A percentile compares a stretch with the other conserved stretches of the same genome.
These are phyloP conservation scores for Idaea aversata DNA, from an alignment of 2,888 invertebrate genomes.

Conservation along the genomic window DNA sequence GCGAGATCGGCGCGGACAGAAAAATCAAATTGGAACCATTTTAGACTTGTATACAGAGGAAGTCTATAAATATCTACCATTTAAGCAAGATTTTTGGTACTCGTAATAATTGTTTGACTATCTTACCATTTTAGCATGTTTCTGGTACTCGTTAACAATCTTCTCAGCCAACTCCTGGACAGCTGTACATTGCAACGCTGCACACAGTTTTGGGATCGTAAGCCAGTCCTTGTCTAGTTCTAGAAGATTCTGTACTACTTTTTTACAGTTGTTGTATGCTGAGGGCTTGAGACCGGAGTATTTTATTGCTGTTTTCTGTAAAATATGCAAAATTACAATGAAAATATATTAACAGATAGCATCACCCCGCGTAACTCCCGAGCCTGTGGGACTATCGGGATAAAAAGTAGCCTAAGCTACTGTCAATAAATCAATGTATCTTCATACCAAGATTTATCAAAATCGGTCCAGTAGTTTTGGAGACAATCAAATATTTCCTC, in stretches of 20 bases:
- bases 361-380: too few species aligned
- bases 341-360: neutral
- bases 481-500: too few species aligned
- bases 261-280: constrained; percentile 76
- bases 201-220: constrained; percentile 79
- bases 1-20: too few species aligned
- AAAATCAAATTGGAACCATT: too few species aligned
- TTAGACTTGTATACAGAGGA: too few species aligned
- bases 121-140: constrained; percentile 60
- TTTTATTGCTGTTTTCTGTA: constrained; percentile 79
- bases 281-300: constrained; percentile 79
- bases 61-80: too few species aligned
- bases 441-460: too few species aligned
- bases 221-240: constrained; percentile 75
- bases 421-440: too few species aligned
- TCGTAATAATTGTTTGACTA: neutral
- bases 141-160: constrained; percentile 76
- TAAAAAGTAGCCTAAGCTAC: too few species aligned
- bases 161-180: constrained; percentile 73
- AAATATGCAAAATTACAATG: neutral
- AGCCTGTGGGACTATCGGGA: too few species aligned
- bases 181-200: constrained; percentile 74
- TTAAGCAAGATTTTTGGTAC: neutral
- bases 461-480: too few species aligned
- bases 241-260: constrained; percentile 81